Base-by-base conservation (phyloP, 2,113 vertebrate genomes). In the Lophius piscatorius region DNA sequence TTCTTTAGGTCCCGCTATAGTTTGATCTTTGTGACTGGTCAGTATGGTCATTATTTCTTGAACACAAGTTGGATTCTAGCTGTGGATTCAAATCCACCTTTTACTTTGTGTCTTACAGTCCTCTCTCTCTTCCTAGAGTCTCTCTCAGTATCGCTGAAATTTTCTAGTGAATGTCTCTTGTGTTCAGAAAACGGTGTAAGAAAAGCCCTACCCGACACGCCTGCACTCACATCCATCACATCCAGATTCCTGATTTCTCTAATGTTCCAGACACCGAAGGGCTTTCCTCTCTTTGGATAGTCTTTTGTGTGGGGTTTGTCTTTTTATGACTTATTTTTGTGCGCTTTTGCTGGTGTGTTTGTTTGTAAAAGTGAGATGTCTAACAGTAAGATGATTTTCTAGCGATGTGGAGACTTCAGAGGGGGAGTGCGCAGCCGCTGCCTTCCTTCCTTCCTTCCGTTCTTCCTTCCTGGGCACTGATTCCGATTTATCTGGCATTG, bases 401-500 rank as follows among this genome's bases (percentile, higher is more conserved):
- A 68, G 70, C 67, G 63, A 64, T 57, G 52, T 49, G 38, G 57
- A 78, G 81, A 61, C 74, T 83, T 78, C 74, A 48, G 73, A 69
- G 52, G 41, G 16, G 36, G 63, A 81, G 59, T 5, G 48, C 6
- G 35, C 51, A 41, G 64, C 55, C 70, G 26, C 78, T 62, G 55
- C 75, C 73, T 68, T 49, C 72, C 67, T 33, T 52, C 64, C 74
- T 64, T 58, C 50, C 57, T 47, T n/a, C 56, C 23, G 9, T 45
- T 51, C 76, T 70, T 80, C 67, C 81, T 80, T 71, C 72, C 80
- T 81, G 73, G 41, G 42, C 74, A 58, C 75, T 21, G 61, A 71
- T 83, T 82, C 70, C 78, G 78, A 82, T 87, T 88, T 87, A 85
- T 89, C 84, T 86, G 59, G 20, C 63, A 36, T 81, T 90, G 89